Conservation (phyloP, 2,113 vertebrate genomes). For the Colius striatus region DNA sequence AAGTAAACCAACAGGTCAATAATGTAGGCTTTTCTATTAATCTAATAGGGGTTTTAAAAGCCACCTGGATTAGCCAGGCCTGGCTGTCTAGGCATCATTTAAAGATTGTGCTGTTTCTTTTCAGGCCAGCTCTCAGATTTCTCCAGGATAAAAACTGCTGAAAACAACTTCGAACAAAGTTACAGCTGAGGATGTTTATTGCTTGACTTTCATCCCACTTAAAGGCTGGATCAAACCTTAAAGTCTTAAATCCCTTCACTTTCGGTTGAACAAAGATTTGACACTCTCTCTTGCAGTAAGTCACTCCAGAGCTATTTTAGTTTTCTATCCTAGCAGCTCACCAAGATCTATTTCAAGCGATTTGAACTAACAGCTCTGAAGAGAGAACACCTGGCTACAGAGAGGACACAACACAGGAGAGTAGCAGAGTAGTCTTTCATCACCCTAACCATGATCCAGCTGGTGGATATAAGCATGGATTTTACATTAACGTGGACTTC, state of each 20-base stretch:
- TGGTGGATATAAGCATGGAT: background rate
- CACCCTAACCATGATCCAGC: background rate
- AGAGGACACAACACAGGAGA: background rate
- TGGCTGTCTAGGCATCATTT: background rate
- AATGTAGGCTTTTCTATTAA: background rate
- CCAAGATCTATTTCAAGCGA: background rate
- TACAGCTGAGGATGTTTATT: background rate
- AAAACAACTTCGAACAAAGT: background rate
- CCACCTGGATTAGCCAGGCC: background rate
- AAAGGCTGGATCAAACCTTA: background rate
- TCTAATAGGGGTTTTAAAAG: background rate
- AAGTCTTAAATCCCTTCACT: background rate
- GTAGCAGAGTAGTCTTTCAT: background rate
- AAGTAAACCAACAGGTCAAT: conserved; percentile 19
- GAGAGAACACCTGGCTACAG: background rate
- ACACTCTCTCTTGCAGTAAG: background rate
- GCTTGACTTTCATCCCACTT: background rate
- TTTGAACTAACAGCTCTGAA: background rate
- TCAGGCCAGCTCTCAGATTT: background rate
- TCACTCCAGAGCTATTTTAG: background rate
- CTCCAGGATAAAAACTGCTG: background rate
- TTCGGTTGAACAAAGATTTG: background rate
- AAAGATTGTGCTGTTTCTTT: conserved; percentile 8
- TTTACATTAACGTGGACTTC: background rate
- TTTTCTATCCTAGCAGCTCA: background rate